Conservation (phyloP, 1,140 invertebrate genomes). For the Vanessa tameamea region DNA sequence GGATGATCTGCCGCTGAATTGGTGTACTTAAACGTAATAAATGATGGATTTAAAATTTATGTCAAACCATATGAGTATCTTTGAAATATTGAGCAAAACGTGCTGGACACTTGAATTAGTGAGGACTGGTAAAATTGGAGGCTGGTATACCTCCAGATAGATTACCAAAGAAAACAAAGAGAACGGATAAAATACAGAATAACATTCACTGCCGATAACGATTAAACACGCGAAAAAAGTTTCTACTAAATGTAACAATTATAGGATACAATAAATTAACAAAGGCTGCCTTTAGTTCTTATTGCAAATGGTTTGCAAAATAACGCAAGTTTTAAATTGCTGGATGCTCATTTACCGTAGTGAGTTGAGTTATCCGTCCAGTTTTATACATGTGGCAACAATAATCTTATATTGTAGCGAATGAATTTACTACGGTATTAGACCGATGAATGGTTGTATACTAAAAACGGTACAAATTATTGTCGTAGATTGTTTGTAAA, state of each 20-base stretch:
- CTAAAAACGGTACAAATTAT: slow-evolving; percentile 31
- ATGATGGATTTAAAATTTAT: slow-evolving; percentile 19
- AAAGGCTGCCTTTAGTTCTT: slow-evolving; percentile 64
- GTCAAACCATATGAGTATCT: slow-evolving; percentile 21
- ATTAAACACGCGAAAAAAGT: slow-evolving; percentile 45
- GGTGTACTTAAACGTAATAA: slow-evolving; percentile 37
- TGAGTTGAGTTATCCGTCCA: slow-evolving; percentile 80
- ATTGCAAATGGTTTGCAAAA: slow-evolving; percentile 45
- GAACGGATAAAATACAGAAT: slow-evolving; percentile 48
- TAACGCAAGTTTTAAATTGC: slow-evolving; percentile 53
- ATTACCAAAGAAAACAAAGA: slow-evolving; percentile 64
- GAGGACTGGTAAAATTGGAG: slow-evolving; percentile 22
- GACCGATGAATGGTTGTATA: slow-evolving; percentile 13
- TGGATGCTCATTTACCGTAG: slow-evolving; percentile 76
- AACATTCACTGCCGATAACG: slow-evolving; percentile 54
- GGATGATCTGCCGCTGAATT: slow-evolving; percentile 6
- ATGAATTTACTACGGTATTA: slow-evolving; percentile 31
- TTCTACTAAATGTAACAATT: slow-evolving; percentile 62
- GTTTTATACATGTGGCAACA: slow-evolving; percentile 76
- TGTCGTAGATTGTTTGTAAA: slow-evolving; percentile 22
- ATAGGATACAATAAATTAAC: slow-evolving; percentile 51
- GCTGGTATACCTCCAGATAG: slow-evolving; percentile 34
- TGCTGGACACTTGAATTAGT: slow-evolving; percentile 32
- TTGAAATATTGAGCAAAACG: slow-evolving; percentile 8
- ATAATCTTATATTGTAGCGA: slow-evolving; percentile 44